These are phyloP conservation scores for Griposia aprilina DNA, from an alignment of 2,888 invertebrate genomes.

Conservation along the genomic window DNA sequence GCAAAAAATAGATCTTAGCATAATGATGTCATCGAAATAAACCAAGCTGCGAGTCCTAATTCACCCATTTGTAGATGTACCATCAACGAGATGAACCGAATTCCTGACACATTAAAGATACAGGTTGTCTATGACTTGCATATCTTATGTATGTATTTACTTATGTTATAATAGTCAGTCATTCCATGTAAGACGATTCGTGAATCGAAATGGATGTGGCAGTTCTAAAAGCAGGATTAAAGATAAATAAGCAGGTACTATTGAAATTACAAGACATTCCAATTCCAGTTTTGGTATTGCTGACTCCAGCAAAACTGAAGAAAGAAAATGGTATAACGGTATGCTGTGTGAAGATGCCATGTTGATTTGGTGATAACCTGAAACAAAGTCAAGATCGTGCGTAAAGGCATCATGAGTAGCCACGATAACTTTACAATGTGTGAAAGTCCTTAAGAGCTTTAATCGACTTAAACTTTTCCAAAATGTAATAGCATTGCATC, in stretches of 20 bases:
- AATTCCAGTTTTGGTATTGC: neutral
- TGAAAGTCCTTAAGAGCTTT: neutral
- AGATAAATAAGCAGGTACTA: neutral
- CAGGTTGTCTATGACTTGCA: constrained; percentile 71
- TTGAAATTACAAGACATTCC: neutral
- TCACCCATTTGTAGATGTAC: constrained; percentile 22
- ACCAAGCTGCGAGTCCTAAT: constrained; percentile 17
- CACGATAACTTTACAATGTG: neutral
- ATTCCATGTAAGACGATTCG: constrained; percentile 42
- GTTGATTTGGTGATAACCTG: neutral
- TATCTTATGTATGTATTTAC: constrained; percentile 65
- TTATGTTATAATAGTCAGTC: constrained; percentile 67
- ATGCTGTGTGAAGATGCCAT: neutral
- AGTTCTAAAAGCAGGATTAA: neutral
- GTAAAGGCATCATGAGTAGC: neutral
- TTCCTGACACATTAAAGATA: constrained; percentile 61
- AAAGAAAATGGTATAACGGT: neutral
- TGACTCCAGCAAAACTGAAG: neutral
- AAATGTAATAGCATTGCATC: neutral
- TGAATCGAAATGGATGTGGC: constrained; percentile 48
- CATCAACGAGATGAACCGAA: constrained; percentile 51
- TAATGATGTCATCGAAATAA: constrained; percentile 38
- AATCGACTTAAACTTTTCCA: neutral
- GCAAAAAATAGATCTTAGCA: neutral
- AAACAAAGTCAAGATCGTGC: neutral